Evolutionary conservation across 2,113 vertebrate species (phyloP).

Genomic region (Oplegnathus fasciatus): DNA sequence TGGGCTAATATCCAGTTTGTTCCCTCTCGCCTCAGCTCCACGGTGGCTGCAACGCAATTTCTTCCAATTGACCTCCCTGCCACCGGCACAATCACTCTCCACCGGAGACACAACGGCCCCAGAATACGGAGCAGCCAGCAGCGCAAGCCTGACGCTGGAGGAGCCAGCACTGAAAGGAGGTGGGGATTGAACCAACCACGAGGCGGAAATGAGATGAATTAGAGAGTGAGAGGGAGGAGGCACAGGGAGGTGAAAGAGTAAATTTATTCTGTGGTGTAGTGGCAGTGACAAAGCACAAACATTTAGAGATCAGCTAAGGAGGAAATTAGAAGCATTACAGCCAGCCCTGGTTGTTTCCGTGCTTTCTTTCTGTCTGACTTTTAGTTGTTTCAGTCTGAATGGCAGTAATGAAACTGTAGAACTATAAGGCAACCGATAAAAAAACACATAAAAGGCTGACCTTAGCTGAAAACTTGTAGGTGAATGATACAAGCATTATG

Average conservation of each 20-base stretch:
- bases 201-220: slow-evolving; percentile 83
- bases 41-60: slow-evolving; percentile 84
- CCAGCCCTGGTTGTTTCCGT: slow-evolving; percentile 47
- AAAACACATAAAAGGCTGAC: slow-evolving; percentile 23
- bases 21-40: slow-evolving; percentile 81
- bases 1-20: slow-evolving; percentile 86
- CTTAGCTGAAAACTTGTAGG: slow-evolving; percentile 18
- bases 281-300: slow-evolving; percentile 83
- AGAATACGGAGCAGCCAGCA: slow-evolving; percentile 81
- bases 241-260: slow-evolving; percentile 74
- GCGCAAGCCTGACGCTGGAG: slow-evolving; percentile 36
- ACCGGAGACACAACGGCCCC: slow-evolving; percentile 76
- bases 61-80: slow-evolving; percentile 87
- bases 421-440: slow-evolving; percentile 24
- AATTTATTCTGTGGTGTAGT: slow-evolving; percentile 76
- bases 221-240: slow-evolving; percentile 72
- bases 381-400: slow-evolving; percentile 50
- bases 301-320: slow-evolving; percentile 81
- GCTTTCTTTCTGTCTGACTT: slow-evolving; percentile 58
- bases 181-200: slow-evolving; percentile 63
- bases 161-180: slow-evolving; percentile 58
- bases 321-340: slow-evolving; percentile 80
- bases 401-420: slow-evolving; percentile 53
- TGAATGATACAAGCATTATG: slow-evolving; percentile 23
- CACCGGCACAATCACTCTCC: slow-evolving; percentile 83